Evolutionary conservation across 2,113 vertebrate genomes (phyloP).

Genomic region (Muscicapa adusta): DNA sequence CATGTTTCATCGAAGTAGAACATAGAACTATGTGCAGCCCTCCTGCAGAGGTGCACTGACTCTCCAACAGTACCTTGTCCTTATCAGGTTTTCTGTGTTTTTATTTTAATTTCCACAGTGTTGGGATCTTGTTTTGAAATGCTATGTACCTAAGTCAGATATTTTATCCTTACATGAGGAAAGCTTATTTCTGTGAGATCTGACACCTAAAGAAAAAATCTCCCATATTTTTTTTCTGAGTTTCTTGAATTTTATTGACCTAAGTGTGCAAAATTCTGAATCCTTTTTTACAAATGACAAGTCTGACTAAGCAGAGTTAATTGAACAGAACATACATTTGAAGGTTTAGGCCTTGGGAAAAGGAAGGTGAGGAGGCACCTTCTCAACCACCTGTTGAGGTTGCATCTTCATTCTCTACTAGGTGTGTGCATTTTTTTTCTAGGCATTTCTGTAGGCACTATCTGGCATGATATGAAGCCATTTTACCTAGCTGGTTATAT

Average conservation of each 20-base stretch:
- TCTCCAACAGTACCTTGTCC: neutral
- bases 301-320: neutral
- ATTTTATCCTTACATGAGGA: neutral
- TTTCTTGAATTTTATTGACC: neutral
- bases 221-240: fast-evolving
- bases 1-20: fast-evolving
- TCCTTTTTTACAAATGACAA: neutral
- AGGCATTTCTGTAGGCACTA: neutral
- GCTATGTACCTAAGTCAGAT: neutral
- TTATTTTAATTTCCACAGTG: neutral
- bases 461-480: neutral
- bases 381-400: neutral
- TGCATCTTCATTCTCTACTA: neutral
- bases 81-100: neutral
- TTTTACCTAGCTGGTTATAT: neutral
- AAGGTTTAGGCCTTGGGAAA: neutral
- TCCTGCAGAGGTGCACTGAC: neutral
- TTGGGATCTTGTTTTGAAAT: neutral
- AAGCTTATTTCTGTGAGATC: neutral
- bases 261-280: neutral
- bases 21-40: neutral
- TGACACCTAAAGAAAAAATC: neutral
- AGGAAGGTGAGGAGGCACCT: neutral
- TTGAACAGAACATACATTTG: neutral
- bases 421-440: neutral